These are phyloP conservation scores for Neosalanx taihuensis DNA, from an alignment of 2,797 vertebrate species.

Conservation along the genomic window DNA sequence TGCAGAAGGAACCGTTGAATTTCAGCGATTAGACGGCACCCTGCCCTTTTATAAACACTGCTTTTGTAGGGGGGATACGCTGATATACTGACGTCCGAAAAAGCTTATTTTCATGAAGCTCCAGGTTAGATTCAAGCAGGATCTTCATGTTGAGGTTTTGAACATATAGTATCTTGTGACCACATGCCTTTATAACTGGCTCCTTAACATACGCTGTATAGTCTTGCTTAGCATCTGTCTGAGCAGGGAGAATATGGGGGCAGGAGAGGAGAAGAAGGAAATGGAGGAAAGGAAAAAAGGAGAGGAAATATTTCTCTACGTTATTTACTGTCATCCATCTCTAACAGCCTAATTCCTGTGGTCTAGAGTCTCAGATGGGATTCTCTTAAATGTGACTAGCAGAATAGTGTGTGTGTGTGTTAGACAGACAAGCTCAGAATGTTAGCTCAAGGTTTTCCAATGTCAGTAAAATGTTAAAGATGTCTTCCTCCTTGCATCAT, in stretches of 20 bases:
- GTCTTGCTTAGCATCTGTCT: background rate
- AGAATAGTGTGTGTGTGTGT: background rate
- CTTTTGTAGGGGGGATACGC: too few species aligned
- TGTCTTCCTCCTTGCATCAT: slow-evolving; percentile 21
- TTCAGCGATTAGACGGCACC: too few species aligned
- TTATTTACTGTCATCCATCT: slow-evolving; percentile 25
- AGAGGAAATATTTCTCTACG: background rate
- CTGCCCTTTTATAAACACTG: too few species aligned
- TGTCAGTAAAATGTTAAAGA: slow-evolving; percentile 29
- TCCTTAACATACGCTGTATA: background rate
- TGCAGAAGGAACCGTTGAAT: too few species aligned
- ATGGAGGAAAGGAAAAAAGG: slow-evolving; percentile 8
- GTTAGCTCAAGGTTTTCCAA: slow-evolving; percentile 15
- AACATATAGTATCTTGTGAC: too few species aligned
- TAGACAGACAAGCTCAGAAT: background rate
- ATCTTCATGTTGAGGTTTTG: too few species aligned
- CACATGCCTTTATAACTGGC: background rate
- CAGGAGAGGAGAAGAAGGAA: background rate
- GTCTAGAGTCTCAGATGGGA: slow-evolving; percentile 26
- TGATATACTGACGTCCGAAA: too few species aligned
- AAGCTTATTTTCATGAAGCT: too few species aligned
- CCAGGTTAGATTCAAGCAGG: too few species aligned
- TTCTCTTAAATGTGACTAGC: slow-evolving; percentile 12
- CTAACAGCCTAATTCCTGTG: slow-evolving; percentile 32
- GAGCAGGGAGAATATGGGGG: slow-evolving; percentile 1